A percentile compares a stretch with the other conserved stretches of the same genome.
Evolutionary conservation across 92 coral and sea anemone species (phyloP).

Genomic region (Paramuricea clavata): DNA sequence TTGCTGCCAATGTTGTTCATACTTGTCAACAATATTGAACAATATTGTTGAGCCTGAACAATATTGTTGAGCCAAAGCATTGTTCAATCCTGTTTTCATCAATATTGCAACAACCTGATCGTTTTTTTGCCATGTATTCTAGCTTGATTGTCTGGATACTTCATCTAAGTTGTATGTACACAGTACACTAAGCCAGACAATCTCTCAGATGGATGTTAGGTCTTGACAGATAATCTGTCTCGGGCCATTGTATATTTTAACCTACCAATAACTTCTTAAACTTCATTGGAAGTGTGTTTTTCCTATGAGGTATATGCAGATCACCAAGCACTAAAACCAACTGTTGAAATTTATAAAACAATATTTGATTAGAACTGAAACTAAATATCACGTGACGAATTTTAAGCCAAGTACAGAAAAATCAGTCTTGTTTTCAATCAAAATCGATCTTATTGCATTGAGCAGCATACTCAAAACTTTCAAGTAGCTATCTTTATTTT

Average conservation of each 20-base stretch:
- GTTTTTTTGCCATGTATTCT: too few species aligned
- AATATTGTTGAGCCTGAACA: too few species aligned
- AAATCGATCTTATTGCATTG: neutral
- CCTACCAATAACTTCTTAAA: constrained; percentile 94
- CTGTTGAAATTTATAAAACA: constrained; percentile 50
- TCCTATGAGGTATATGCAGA: constrained; percentile 95
- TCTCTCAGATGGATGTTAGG: neutral
- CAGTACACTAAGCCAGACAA: too few species aligned
- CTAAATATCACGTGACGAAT: constrained; percentile 18
- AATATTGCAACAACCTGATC: too few species aligned
- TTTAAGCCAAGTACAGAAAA: neutral
- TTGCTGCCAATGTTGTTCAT: too few species aligned
- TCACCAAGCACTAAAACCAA: constrained; percentile 98
- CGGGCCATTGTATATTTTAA: neutral
- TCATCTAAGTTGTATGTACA: too few species aligned
- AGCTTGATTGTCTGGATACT: too few species aligned
- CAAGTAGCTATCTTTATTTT: neutral
- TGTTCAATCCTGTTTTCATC: too few species aligned
- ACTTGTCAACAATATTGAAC: too few species aligned
- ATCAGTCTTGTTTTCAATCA: neutral
- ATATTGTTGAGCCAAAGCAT: too few species aligned
- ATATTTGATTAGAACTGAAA: neutral
- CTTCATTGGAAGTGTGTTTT: constrained; percentile 95
- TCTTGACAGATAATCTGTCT: neutral
- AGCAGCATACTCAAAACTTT: neutral